These are phyloP conservation scores for Tichodroma muraria DNA, from an alignment of 2,113 vertebrate species.

Conservation along the genomic window DNA sequence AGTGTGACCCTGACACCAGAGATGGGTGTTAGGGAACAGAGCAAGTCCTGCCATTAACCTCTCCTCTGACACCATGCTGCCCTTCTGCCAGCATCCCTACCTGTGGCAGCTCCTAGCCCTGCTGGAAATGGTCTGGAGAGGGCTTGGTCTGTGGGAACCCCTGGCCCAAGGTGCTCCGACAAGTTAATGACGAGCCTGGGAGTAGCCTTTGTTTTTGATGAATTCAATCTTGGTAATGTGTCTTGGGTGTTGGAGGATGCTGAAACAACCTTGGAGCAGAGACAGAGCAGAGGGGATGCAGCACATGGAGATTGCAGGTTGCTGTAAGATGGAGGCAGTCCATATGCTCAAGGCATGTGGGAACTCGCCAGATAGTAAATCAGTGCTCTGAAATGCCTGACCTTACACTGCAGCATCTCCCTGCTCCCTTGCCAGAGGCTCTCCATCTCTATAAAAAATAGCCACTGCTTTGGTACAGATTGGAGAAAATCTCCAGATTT, in stretches of 20 bases:
- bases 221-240: background rate
- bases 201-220: background rate
- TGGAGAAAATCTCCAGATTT: background rate
- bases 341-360: background rate
- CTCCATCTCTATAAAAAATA: background rate
- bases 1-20: background rate
- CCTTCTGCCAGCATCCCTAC: background rate
- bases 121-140: background rate
- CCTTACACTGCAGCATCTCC: background rate
- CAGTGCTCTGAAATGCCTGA: background rate
- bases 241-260: background rate
- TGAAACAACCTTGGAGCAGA: background rate
- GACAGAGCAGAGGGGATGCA: background rate
- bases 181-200: background rate
- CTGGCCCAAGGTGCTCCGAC: fast-evolving
- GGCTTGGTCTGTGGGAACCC: fast-evolving
- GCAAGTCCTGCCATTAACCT: background rate
- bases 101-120: background rate
- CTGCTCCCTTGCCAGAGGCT: background rate
- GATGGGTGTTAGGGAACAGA: background rate
- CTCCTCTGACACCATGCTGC: background rate
- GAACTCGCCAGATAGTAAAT: background rate
- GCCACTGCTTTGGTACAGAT: fast-evolving
- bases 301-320: background rate
- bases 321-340: background rate